Conservation (phyloP, 2,888 invertebrate species). For the Cabera pusaria region DNA sequence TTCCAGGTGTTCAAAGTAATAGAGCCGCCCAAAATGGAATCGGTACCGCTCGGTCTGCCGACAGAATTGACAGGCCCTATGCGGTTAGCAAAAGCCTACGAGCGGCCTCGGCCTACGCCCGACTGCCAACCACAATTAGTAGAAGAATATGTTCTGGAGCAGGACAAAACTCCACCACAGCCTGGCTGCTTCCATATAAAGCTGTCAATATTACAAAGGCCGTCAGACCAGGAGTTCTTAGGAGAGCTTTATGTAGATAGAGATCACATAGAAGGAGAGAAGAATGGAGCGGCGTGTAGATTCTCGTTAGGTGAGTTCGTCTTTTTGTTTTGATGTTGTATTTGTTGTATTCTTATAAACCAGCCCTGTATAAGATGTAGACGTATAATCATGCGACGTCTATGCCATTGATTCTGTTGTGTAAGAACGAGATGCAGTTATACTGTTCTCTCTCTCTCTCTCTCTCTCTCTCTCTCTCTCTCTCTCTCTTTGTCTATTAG, state of each 20-base stretch:
- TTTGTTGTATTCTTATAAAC: no score
- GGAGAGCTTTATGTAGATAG: slow-evolving; percentile 95
- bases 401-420: no score
- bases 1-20: slow-evolving; percentile 84
- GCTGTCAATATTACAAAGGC: slow-evolving; percentile 93
- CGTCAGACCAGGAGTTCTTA: slow-evolving; percentile 93
- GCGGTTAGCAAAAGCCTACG: slow-evolving; percentile 78
- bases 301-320: slow-evolving; percentile 83
- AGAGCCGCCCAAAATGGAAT: slow-evolving; percentile 85
- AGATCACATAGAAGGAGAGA: slow-evolving; percentile 89
- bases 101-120: slow-evolving; percentile 84
- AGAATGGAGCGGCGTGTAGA: slow-evolving; percentile 92
- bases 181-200: slow-evolving; percentile 92
- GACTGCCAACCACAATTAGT: slow-evolving; percentile 92
- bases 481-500: slow-evolving; percentile 1
- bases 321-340: no score
- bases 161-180: slow-evolving; percentile 87
- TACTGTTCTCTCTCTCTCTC: no score
- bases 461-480: no score
- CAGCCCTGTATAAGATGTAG: no score
- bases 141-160: slow-evolving; percentile 95
- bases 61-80: slow-evolving; percentile 65
- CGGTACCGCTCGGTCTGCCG: slow-evolving; percentile 82
- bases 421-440: no score
- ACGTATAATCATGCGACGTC: no score